A percentile compares a stretch with the other conserved stretches of the same genome.
Evolutionary conservation across 2,113 vertebrate species (phyloP).

Genomic region (Petrocephalus microphthalmus): DNA sequence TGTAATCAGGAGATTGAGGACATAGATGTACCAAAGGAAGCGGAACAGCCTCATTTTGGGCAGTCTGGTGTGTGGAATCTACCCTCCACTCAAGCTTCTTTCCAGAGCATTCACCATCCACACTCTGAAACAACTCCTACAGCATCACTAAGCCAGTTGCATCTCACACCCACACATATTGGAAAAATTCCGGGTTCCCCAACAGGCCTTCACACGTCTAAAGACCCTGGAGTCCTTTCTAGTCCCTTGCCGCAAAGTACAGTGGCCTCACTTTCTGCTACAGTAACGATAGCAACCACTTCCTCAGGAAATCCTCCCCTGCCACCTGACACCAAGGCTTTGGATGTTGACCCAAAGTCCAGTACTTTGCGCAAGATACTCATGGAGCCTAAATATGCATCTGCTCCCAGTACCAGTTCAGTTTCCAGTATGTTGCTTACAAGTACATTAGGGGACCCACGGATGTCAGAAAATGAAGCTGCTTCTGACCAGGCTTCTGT

Average conservation of each 20-base stretch:
- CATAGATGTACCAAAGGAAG: slow-evolving; percentile 37
- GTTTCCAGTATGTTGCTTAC: slow-evolving; percentile 60
- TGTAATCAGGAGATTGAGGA: slow-evolving; percentile 51
- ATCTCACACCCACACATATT: slow-evolving; percentile 55
- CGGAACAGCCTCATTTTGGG: slow-evolving; percentile 44
- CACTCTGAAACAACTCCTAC: slow-evolving; percentile 48
- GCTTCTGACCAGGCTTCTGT: slow-evolving; percentile 54
- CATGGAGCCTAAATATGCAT: slow-evolving; percentile 81
- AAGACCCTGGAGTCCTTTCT: slow-evolving; percentile 64
- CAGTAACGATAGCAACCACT: slow-evolving; percentile 8
- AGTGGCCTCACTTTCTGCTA: slow-evolving; percentile 38
- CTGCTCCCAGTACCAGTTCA: slow-evolving; percentile 46
- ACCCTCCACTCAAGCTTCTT: slow-evolving; percentile 33
- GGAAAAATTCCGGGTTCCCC: slow-evolving; percentile 57
- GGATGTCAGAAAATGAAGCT: slow-evolving; percentile 45
- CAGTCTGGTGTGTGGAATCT: slow-evolving; percentile 46
- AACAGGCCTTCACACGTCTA: slow-evolving; percentile 75
- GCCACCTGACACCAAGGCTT: slow-evolving; percentile 74
- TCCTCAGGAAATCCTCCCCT: slow-evolving; percentile 46
- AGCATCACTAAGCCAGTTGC: slow-evolving; percentile 50
- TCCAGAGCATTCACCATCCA: slow-evolving; percentile 45
- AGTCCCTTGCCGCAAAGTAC: slow-evolving; percentile 54
- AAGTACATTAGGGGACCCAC: slow-evolving; percentile 58
- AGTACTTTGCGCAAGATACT: slow-evolving; percentile 92
- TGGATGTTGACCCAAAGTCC: slow-evolving; percentile 67